Evolutionary conservation across 1,140 invertebrate species (phyloP), one percentile per base, ranked within the genome.

Genomic region (Drosophila asahinai): DNA sequence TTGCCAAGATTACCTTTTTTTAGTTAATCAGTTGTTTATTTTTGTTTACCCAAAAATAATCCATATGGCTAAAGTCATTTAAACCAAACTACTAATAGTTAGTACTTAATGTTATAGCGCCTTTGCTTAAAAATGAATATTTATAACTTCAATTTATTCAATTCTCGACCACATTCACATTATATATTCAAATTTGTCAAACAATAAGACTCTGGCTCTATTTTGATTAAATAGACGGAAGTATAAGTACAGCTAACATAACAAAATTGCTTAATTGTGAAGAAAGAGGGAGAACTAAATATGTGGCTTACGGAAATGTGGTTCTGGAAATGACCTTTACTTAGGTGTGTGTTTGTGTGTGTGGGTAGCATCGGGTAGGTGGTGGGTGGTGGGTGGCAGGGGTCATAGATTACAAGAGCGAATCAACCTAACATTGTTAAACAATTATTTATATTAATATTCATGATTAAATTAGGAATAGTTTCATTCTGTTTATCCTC

Each of bases 391-490:
- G 58, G 22, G 45, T 22, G 51, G 17, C 52, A 22, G 33, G 52
- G 54, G 33, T 40, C 22, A 49, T 45, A 73, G 71, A 61, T 73
- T 73, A 72, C 65, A 71, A 73, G 71, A 75, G 71, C 75, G 49
- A 80, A 66, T 86, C 61, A 77, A 80, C 70, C 64, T 84, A 90
- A 66, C 59, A 81, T 89, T 90, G 74, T 90, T 87, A 87, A 87
- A 87, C 84, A 87, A 89, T 68, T 68, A 75, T 79, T 76, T 78
- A 73, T 81, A 79, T 83, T 67, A 81, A 63, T 89, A 75, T 89
- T 78, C 65, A 75, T 82, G 75, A 68, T 86, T 71, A 82, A 90
- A 86, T 91, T 90, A 86, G 82, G 79, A 91, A 90, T 90, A 65
- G 75, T 58, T 77, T 81, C 59, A 57, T 64, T 70, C 48, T 70